phyloP scores from a whole-genome alignment of 2,797 vertebrate genomes.

The Hoplostethus atlanticus region DNA sequence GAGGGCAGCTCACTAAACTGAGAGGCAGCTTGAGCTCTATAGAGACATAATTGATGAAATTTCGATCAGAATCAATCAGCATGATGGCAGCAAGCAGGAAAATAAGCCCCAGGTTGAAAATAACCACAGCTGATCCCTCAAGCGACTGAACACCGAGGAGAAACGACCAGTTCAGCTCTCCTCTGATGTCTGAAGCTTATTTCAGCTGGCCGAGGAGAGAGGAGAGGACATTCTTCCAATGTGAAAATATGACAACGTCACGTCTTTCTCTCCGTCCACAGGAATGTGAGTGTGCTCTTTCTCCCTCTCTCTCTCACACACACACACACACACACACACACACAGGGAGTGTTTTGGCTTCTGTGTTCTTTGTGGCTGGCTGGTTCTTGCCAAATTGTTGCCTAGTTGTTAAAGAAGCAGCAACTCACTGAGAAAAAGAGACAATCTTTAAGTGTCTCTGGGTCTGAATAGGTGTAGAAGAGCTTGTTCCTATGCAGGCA shows the following conservation, averaged over 20 bases:
- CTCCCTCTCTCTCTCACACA: conserved; percentile 4
- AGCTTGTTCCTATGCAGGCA: conserved; percentile 26
- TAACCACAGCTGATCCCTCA: no score
- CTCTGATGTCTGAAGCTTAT: not conserved
- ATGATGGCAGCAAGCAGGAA: no score
- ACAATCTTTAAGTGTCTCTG: conserved; percentile 17
- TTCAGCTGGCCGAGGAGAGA: conserved; percentile 2
- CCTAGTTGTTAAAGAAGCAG: conserved; percentile 62
- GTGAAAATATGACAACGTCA: conserved; percentile 71
- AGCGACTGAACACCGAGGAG: conserved; percentile 2
- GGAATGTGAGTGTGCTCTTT: conserved; percentile 63
- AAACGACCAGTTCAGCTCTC: not conserved
- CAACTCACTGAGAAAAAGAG: conserved; percentile 1
- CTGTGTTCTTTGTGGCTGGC: conserved; percentile 29
- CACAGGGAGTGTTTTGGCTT: conserved; percentile 48
- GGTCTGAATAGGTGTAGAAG: conserved; percentile 29
- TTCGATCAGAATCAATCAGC: no score
- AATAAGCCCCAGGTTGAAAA: no score
- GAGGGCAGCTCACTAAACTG: no score
- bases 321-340: conserved; percentile 27
- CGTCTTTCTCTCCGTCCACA: conserved; percentile 71
- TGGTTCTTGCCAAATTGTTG: conserved; percentile 54
- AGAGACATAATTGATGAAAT: no score
- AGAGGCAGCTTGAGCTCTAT: no score
- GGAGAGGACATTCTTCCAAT: conserved; percentile 62